A percentile compares a stretch with the other conserved stretches of the same genome.
Conservation (phyloP, 2,113 vertebrate species). For the Hucho hucho region DNA sequence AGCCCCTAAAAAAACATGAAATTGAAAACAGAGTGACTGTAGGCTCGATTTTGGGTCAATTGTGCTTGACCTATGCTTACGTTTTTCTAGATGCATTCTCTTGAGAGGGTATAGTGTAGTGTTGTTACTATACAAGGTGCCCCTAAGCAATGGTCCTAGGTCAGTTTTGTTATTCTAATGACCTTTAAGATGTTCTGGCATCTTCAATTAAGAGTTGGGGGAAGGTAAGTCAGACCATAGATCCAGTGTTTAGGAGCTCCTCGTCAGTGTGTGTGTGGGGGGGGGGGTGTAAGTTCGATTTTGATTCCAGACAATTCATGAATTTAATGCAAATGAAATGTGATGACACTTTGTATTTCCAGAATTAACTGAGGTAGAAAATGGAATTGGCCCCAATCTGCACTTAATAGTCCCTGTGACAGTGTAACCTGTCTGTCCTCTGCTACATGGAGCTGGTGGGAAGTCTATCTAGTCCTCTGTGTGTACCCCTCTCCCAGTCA, state of each 20-base stretch:
- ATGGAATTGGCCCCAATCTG: not conserved
- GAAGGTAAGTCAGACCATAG: not conserved
- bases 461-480: conserved; percentile 21
- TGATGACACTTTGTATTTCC: not conserved
- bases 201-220: not conserved
- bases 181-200: not conserved
- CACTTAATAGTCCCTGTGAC: conserved; percentile 5
- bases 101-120: not conserved
- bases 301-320: not conserved
- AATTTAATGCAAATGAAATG: not conserved
- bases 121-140: not conserved
- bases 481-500: conserved; percentile 6
- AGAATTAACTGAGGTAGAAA: not conserved
- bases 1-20: conserved; percentile 32
- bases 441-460: conserved; percentile 45
- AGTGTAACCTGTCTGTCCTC: conserved; percentile 15
- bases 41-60: not conserved
- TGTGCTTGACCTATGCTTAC: not conserved
- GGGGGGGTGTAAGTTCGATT: not conserved
- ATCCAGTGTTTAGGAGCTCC: not conserved
- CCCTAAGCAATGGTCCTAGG: not conserved
- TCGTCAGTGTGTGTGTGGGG: not conserved
- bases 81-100: not conserved
- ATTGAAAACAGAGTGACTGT: not conserved
- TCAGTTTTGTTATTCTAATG: not conserved